Percentiles rank a stretch among this genome's conserved stretches.
phyloP scores from a whole-genome alignment of 2,888 invertebrate genomes.

The Synanthedon andrenaeformis region DNA sequence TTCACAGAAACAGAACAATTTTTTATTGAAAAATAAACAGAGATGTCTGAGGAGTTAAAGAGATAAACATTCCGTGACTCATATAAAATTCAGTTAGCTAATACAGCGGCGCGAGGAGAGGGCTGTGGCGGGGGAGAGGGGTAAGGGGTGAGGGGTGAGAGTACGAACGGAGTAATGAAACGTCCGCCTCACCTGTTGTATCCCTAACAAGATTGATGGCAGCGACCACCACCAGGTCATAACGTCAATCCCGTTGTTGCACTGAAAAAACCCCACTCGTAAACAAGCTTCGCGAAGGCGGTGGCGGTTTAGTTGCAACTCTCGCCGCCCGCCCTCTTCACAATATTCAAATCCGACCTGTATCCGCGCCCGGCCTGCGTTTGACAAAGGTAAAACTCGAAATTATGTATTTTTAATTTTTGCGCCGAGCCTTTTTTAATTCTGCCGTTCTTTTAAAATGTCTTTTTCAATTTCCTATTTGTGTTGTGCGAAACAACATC shows the following conservation, averaged over 20 bases:
- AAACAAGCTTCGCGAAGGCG: too few species aligned
- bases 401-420: constrained; percentile 6
- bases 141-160: not conserved
- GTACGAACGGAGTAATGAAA: constrained; percentile 10
- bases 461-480: constrained; percentile 26
- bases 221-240: not conserved
- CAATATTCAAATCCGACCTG: too few species aligned
- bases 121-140: not conserved
- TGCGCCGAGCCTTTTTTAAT: constrained; percentile 10
- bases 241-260: not conserved
- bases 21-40: too few species aligned
- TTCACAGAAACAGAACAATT: too few species aligned
- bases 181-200: constrained; percentile 19
- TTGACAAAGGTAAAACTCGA: constrained; percentile 9
- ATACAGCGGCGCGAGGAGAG: not conserved
- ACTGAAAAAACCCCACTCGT: too few species aligned
- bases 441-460: constrained; percentile 17
- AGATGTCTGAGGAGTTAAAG: not conserved
- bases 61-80: constrained; percentile 1
- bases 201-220: constrained; percentile 13
- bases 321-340: too few species aligned
- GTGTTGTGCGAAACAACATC: constrained; percentile 18
- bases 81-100: constrained; percentile 2
- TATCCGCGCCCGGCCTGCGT: constrained; percentile 1
- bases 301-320: too few species aligned